Conservation (phyloP, 2,113 vertebrate genomes). For the Crypturellus undulatus region DNA sequence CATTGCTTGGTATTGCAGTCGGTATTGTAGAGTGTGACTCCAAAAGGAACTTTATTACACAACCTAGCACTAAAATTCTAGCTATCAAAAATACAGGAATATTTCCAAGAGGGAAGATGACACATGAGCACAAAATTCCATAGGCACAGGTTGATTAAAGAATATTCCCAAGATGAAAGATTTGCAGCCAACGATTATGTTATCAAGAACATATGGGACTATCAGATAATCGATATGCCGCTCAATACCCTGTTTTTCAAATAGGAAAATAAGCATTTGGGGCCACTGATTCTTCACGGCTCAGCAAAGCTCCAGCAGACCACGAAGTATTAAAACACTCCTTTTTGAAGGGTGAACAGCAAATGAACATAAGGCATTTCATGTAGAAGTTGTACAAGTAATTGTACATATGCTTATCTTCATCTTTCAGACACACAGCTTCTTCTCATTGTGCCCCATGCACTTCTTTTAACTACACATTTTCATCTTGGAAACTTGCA, state of each 20-base stretch:
- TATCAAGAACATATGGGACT: neutral
- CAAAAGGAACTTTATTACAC: neutral
- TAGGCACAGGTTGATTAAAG: neutral
- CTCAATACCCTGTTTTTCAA: neutral
- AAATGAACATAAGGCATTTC: neutral
- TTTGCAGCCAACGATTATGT: neutral
- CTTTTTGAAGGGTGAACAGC: neutral
- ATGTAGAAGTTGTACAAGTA: neutral
- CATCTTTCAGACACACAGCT: neutral
- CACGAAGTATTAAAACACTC: neutral
- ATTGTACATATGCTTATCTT: neutral
- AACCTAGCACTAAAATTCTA: neutral
- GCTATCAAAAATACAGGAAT: neutral
- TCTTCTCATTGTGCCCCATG: neutral
- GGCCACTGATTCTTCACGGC: neutral
- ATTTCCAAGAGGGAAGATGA: slow-evolving; percentile 19
- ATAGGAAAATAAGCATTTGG: neutral
- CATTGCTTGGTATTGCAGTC: neutral
- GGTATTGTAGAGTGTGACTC: neutral
- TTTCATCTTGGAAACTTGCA: neutral
- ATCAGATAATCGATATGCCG: neutral
- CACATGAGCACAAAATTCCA: neutral
- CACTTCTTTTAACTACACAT: neutral
- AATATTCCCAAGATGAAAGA: neutral
- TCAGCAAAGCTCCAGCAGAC: neutral